Base-by-base conservation (phyloP, 2,113 vertebrate species). In the Tor tambroides region DNA sequence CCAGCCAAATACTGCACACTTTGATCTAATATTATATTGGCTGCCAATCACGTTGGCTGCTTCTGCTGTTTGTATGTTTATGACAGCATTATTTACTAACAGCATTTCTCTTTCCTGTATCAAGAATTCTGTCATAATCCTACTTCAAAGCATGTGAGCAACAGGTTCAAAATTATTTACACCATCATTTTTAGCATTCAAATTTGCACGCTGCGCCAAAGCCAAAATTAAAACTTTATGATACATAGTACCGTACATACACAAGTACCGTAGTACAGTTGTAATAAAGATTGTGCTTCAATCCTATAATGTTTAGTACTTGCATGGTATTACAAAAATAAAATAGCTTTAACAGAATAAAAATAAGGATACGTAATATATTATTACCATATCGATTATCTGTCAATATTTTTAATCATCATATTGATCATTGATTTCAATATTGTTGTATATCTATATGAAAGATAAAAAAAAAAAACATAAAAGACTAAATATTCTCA, bases 401-500 rank as follows among this genome's bases (percentile, higher is more conserved):
- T 32, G 19, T 1, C 67, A 35, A 21, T 71, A 71, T 35, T 35
- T 35, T 19, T 69, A 35, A 21, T 69, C 65, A 41, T n/a, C 35
- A 74, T 14, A 74, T 14, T 43, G 23, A 43, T 43, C 38, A 14
- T 2, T 38, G 41, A 14, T n/a, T 74, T 14, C 41, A 74, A 74
- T 43, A n/a, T 15, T 35, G 46, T 17, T 74, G 17, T 4, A 14
- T 51, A 71, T n/a, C 32, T 72, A 41, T 46, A 14, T 11, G 2
- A 69, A 30, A 10, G 32, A 15, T 17, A 15, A 9, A 23, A 32
- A 59, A 3, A 26, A 35, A 2, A 28, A 38, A 23, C 14, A n/a
- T 17, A 19, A n/a, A 21, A 19, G 9, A 23, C 1, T 10, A 54
- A 32, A 71, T 51, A 78, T 41, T 91, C 76, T 94, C 91, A 97